These are phyloP conservation scores for Antennarius striatus DNA, from an alignment of 2,113 vertebrate genomes.

Conservation along the genomic window DNA sequence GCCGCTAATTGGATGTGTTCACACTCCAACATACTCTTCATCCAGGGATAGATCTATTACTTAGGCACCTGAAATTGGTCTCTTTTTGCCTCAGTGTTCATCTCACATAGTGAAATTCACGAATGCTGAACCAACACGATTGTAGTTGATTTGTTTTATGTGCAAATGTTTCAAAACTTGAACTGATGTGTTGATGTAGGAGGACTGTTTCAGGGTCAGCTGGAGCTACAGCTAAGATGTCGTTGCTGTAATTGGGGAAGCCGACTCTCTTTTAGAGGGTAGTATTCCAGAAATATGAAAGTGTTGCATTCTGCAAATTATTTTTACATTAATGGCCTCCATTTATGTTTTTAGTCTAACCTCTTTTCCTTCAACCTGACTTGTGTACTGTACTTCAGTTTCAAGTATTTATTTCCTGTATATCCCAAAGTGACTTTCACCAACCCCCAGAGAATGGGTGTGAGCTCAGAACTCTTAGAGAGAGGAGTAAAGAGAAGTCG, in stretches of 20 bases:
- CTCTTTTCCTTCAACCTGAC: conserved; percentile 38
- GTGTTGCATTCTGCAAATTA: conserved; percentile 46
- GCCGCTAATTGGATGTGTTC: conserved; percentile 41
- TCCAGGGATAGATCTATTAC: conserved; percentile 22
- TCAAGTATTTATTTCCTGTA: conserved; percentile 55
- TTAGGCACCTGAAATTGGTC: conserved; percentile 1
- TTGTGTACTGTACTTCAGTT: conserved; percentile 43
- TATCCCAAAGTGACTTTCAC: conserved; percentile 51
- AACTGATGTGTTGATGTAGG: conserved; percentile 37
- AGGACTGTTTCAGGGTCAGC: not conserved
- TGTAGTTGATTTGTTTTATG: conserved; percentile 33
- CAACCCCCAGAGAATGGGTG: conserved; percentile 11
- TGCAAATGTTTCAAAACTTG: conserved; percentile 9
- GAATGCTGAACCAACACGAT: conserved; percentile 28
- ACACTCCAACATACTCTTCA: conserved; percentile 17
- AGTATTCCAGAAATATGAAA: conserved; percentile 17
- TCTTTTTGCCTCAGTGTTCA: conserved; percentile 13
- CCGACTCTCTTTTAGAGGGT: not conserved
- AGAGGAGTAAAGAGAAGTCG: conserved; percentile 1
- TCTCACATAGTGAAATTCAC: conserved; percentile 35
- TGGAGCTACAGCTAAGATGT: not conserved
- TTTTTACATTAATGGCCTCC: conserved; percentile 45
- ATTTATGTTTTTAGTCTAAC: conserved; percentile 45
- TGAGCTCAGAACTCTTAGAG: conserved; percentile 29
- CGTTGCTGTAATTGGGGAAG: conserved; percentile 5